phyloP scores from a whole-genome alignment of 2,113 vertebrate genomes.

The Microcebus ravelobensis region DNA sequence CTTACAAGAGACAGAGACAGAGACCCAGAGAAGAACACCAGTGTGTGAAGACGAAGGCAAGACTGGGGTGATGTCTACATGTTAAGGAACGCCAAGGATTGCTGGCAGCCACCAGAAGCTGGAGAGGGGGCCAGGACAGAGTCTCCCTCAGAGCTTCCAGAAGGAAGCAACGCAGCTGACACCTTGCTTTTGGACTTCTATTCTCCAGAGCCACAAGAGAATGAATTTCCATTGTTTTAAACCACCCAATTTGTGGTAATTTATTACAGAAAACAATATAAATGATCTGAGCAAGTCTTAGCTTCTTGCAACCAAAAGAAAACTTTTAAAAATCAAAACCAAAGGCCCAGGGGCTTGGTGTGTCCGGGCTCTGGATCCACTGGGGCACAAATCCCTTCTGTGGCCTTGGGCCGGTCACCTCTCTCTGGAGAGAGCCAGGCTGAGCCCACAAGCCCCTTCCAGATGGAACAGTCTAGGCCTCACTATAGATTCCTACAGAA shows the following conservation, averaged over 20 bases:
- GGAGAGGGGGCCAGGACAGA: background rate
- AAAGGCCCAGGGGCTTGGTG: background rate
- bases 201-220: background rate
- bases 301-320: background rate
- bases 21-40: background rate
- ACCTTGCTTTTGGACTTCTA: background rate
- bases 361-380: background rate
- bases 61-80: rapidly evolving
- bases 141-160: background rate
- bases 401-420: background rate
- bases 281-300: background rate
- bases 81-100: rapidly evolving
- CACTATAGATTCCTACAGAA: background rate
- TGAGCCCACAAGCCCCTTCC: background rate
- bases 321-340: background rate
- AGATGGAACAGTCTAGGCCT: too few relatives aligned
- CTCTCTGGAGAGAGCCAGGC: too few relatives aligned
- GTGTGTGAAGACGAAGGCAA: background rate
- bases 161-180: background rate
- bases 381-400: background rate
- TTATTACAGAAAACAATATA: too few relatives aligned
- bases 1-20: background rate
- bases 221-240: background rate
- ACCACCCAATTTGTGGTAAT: background rate
- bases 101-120: background rate